Base-by-base conservation (phyloP, 1,140 invertebrate genomes). In the Calycopis cecrops region DNA sequence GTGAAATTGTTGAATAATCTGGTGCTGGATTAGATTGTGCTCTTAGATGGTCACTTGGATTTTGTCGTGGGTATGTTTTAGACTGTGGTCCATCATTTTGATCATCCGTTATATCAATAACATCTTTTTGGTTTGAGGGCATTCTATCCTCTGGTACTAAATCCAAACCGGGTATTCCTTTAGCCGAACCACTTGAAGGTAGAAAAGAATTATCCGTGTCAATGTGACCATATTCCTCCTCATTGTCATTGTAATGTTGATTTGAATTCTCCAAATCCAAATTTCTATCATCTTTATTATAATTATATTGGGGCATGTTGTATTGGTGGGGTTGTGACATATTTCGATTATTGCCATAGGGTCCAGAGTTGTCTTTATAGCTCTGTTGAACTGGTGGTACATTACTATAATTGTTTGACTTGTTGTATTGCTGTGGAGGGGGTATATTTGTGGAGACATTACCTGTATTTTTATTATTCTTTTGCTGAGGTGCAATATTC, bases 161-260 rank as follows among this genome's bases (percentile, higher is more conserved):
- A 87, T 92, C 92, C 40, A 92, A 85, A 9, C 92, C 92, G 9
- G 92, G 92, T 60, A 92, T 92, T 35, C 89, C 90, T 62, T 88
- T 88, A 52, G 59, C 55, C 12, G 70, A 63, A 50, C 60, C 60
- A 68, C 60, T 70, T 51, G 62, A 63, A 47, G 72, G 69, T 21
- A 86, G 60, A 63, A 85, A 85, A 52, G 21, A 28, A 28, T 28
- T 28, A 3, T 28, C 21, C 6, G 21, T 28, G 21, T 28, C 21
- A 28, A 28, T 17, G 34, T 12, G 14, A 50, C 21, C 7, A 50
- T 38, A 42, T 28, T 28, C 48, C 1, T 47, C 50, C 14, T 56
- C 55, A 48, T 48, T 33, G 14, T 47, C 10, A 59, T 59, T 47
- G 18, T 28, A 48, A 48, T 42, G 50, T 21, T 61, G 48, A 52